These are phyloP conservation scores for Alloscopus bannaensis DNA, from an alignment of 2,888 invertebrate genomes.

Conservation along the genomic window DNA sequence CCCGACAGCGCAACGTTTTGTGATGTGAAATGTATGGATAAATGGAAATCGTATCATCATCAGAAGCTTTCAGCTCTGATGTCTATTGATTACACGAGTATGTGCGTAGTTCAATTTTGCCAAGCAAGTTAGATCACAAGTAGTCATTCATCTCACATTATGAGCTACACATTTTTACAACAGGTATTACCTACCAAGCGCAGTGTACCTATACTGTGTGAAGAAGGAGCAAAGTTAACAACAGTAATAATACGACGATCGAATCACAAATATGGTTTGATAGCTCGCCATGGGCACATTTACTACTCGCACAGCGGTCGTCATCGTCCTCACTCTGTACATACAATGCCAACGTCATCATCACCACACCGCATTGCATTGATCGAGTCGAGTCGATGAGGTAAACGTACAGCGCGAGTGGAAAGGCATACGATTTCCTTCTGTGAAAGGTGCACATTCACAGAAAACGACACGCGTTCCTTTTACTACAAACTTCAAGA, in stretches of 20 bases:
- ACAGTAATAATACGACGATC: constrained; percentile 19
- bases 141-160: not conserved
- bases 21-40: constrained; percentile 8
- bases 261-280: constrained; percentile 29
- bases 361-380: constrained; percentile 19
- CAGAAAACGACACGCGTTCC: too few relatives aligned
- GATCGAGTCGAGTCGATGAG: constrained; percentile 18
- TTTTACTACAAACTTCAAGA: too few relatives aligned
- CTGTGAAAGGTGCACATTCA: too few relatives aligned
- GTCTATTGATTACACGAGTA: constrained; percentile 2
- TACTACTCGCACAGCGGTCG: constrained; percentile 21
- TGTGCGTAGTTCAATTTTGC: not conserved
- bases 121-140: not conserved
- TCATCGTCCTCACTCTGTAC: not conserved
- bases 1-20: constrained; percentile 12
- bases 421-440: too few relatives aligned
- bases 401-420: too few relatives aligned
- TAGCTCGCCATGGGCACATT: constrained; percentile 31
- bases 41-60: constrained; percentile 19
- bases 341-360: constrained; percentile 3
- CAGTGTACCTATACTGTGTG: too few relatives aligned
- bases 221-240: too few relatives aligned
- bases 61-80: constrained; percentile 14
- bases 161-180: constrained; percentile 18
- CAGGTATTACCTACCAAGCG: constrained; percentile 8